phyloP scores from a whole-genome alignment of 2,888 invertebrate species.

The Caenorhabditis japonica region DNA sequence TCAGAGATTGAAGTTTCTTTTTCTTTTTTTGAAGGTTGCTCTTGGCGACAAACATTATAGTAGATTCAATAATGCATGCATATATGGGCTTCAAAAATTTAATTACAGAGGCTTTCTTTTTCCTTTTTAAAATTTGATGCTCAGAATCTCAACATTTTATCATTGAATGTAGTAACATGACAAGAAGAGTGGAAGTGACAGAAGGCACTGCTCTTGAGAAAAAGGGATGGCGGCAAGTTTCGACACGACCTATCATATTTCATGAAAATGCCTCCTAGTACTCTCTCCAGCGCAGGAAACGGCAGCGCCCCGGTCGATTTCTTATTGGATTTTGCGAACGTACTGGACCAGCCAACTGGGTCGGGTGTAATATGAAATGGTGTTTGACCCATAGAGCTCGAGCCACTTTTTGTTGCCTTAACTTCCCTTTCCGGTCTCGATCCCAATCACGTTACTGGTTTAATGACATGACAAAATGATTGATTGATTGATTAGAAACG shows the following conservation, averaged over 20 bases:
- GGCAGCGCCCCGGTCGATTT: constrained; percentile 25
- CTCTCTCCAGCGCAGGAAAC: constrained; percentile 23
- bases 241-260: constrained; percentile 56
- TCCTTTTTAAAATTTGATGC: too few relatives aligned
- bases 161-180: constrained; percentile 21
- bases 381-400: too few relatives aligned
- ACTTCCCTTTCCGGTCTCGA: too few relatives aligned
- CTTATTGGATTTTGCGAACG: constrained; percentile 46
- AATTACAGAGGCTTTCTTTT: too few relatives aligned
- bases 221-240: constrained; percentile 31
- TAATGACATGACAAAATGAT: too few relatives aligned
- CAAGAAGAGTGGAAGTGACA: constrained; percentile 1
- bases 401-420: constrained; percentile 1
- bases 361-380: constrained; percentile 37
- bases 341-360: background rate
- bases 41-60: too few relatives aligned
- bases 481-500: constrained; percentile 22
- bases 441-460: background rate
- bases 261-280: constrained; percentile 35
- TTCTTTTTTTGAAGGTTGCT: too few relatives aligned
- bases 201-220: constrained; percentile 1
- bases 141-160: background rate
- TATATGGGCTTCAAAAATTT: too few relatives aligned
- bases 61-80: too few relatives aligned
- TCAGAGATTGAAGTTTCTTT: too few relatives aligned